A percentile compares a stretch with the other conserved stretches of the same genome.
phyloP scores from a whole-genome alignment of 2,797 vertebrate genomes.

The Nannoperca australis region DNA sequence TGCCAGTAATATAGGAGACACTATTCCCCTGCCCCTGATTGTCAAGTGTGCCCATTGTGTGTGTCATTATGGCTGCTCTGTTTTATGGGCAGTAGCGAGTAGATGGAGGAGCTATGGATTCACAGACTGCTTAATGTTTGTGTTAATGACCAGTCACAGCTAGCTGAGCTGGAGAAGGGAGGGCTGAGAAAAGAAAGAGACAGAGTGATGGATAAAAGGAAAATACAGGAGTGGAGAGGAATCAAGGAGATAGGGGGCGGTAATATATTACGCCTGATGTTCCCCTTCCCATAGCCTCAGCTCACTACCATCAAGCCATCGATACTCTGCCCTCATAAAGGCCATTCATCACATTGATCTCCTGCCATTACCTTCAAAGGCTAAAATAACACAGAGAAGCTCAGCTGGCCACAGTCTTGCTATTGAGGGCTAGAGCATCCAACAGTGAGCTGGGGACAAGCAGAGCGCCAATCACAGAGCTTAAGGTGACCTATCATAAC shows the following conservation, averaged over 20 bases:
- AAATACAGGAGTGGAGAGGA: conserved; percentile 45
- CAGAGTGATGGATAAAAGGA: conserved; percentile 63
- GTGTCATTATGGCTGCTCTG: conserved; percentile 67
- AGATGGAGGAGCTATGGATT: conserved; percentile 75
- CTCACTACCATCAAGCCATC: conserved; percentile 71
- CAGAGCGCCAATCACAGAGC: conserved; percentile 35
- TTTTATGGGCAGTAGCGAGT: conserved; percentile 70
- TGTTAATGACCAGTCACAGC: conserved; percentile 79
- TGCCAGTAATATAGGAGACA: conserved; percentile 62
- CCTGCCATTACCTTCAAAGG: conserved; percentile 78
- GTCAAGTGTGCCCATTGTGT: conserved; percentile 71
- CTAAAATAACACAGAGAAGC: conserved; percentile 77
- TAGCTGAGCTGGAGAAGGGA: conserved; percentile 55
- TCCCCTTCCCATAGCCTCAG: conserved; percentile 63
- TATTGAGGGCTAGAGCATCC: conserved; percentile 52
- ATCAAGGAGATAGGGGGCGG: conserved; percentile 40
- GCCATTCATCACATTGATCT: conserved; percentile 84
- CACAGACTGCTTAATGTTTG: conserved; percentile 74
- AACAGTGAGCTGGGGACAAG: conserved; percentile 36
- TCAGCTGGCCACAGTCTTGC: conserved; percentile 60
- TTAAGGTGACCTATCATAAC: conserved; percentile 45
- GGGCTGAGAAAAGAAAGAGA: conserved; percentile 41
- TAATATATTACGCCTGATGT: conserved; percentile 74
- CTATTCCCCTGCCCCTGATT: conserved; percentile 59
- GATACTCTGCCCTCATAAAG: conserved; percentile 77